Conservation (phyloP, 2,797 vertebrate species). For the Spinibarbus caldwelli region DNA sequence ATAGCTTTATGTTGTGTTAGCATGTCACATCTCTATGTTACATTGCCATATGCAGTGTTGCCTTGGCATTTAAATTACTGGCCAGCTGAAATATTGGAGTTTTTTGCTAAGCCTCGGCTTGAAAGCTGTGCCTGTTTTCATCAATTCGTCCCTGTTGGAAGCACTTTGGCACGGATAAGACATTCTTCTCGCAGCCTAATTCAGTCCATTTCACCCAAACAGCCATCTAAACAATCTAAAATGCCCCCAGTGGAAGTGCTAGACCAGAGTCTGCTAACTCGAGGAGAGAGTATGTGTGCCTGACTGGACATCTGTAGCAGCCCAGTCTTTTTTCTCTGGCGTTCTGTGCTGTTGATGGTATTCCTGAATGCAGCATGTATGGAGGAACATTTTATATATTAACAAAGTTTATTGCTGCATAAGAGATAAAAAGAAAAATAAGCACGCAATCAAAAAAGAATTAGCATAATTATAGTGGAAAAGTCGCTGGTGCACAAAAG, state of each 20-base stretch:
- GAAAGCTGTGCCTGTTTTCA: slow-evolving; percentile 66
- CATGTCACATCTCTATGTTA: slow-evolving; percentile 59
- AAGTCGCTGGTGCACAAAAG: not conserved
- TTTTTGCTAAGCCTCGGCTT: slow-evolving; percentile 68
- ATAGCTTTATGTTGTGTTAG: slow-evolving; percentile 61
- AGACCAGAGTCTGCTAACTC: slow-evolving; percentile 59
- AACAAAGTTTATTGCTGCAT: slow-evolving; percentile 15
- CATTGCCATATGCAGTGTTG: slow-evolving; percentile 59
- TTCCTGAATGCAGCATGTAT: slow-evolving; percentile 29
- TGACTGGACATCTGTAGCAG: slow-evolving; percentile 60
- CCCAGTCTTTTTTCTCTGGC: slow-evolving; percentile 49
- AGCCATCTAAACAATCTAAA: slow-evolving; percentile 74
- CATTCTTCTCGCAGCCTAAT: slow-evolving; percentile 71
- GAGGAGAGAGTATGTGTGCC: slow-evolving; percentile 42
- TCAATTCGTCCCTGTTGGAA: slow-evolving; percentile 66
- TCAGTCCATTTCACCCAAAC: slow-evolving; percentile 71
- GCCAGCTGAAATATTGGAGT: slow-evolving; percentile 75
- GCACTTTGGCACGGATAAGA: slow-evolving; percentile 71
- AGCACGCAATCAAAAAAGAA: not conserved
- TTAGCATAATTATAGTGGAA: slow-evolving; percentile 5
- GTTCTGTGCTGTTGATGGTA: slow-evolving; percentile 43
- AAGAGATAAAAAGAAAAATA: slow-evolving; percentile 17
- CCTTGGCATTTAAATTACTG: slow-evolving; percentile 65
- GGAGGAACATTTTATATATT: slow-evolving; percentile 35
- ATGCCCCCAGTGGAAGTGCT: slow-evolving; percentile 62